These are phyloP conservation scores for Acinonyx jubatus DNA, from an alignment of 2,113 vertebrate species.

Conservation along the genomic window DNA sequence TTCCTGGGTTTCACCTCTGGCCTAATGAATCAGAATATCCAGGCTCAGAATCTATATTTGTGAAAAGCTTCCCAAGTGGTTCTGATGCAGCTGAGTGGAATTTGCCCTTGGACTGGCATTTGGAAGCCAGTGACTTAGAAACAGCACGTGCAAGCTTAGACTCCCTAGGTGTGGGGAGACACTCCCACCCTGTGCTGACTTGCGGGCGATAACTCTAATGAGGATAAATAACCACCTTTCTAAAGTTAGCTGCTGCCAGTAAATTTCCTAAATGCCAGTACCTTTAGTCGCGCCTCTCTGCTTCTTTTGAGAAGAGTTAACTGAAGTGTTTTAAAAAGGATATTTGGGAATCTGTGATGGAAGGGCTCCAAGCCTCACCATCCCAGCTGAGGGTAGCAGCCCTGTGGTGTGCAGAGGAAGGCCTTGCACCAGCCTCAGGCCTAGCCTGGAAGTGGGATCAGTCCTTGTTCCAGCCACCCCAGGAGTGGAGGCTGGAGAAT, in stretches of 20 bases:
- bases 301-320: neutral
- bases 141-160: neutral
- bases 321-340: neutral
- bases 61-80: neutral
- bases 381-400: too few species aligned
- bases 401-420: neutral
- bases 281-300: rapidly evolving
- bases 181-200: neutral
- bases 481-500: neutral
- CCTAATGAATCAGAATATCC: neutral
- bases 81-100: neutral
- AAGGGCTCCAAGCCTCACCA: neutral
- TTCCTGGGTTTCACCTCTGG: neutral
- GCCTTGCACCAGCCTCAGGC: neutral
- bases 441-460: neutral
- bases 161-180: neutral
- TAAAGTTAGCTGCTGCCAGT: neutral
- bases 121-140: neutral
- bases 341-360: neutral
- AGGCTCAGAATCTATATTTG: neutral
- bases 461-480: neutral
- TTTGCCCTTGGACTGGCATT: slow-evolving; percentile 34
- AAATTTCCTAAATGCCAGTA: neutral
- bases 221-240: slow-evolving; percentile 54
- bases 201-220: neutral